Percentiles rank a stretch among this genome's conserved stretches.
These are phyloP conservation scores for Sebastes matsubarae DNA, from an alignment of 2,797 vertebrate species.

Conservation along the genomic window DNA sequence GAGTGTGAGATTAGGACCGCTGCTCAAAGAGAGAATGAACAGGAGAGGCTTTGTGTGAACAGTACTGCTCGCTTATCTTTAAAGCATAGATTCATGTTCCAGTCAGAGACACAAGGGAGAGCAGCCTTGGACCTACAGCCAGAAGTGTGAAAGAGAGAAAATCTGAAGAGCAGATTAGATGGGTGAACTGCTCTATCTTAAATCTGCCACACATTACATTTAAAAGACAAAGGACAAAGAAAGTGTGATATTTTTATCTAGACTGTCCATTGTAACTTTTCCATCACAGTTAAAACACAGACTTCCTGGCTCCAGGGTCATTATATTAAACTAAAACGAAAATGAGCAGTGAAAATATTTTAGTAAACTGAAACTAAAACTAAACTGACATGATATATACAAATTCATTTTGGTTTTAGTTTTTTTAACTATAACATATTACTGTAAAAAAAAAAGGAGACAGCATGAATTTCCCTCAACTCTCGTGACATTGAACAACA, in stretches of 20 bases:
- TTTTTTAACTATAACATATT: background rate
- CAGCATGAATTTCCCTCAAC: too few relatives aligned
- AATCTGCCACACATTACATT: background rate
- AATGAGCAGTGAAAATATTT: background rate
- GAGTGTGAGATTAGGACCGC: conserved; percentile 42
- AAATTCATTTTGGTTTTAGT: background rate
- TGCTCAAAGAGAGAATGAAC: conserved; percentile 43
- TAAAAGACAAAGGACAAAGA: background rate
- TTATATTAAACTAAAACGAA: background rate
- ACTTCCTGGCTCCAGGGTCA: background rate
- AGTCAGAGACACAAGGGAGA: conserved; percentile 30
- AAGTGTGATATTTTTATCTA: background rate
- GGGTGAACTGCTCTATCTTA: background rate
- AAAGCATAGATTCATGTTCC: conserved; percentile 45
- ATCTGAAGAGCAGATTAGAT: conserved; percentile 19
- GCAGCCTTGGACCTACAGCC: conserved; percentile 18
- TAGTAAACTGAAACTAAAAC: background rate
- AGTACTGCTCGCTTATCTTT: conserved; percentile 51
- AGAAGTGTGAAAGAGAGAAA: conserved; percentile 26
- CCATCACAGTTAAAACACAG: background rate
- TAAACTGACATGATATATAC: background rate
- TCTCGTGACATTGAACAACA: background rate
- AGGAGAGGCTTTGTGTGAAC: conserved; percentile 47
- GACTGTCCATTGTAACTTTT: background rate
- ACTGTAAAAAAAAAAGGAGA: background rate